A percentile compares a stretch with the other conserved stretches of the same genome.
Conservation (phyloP, 30 jellyfish, hydroid and myxozoan species). For the Sanderia malayensis region DNA sequence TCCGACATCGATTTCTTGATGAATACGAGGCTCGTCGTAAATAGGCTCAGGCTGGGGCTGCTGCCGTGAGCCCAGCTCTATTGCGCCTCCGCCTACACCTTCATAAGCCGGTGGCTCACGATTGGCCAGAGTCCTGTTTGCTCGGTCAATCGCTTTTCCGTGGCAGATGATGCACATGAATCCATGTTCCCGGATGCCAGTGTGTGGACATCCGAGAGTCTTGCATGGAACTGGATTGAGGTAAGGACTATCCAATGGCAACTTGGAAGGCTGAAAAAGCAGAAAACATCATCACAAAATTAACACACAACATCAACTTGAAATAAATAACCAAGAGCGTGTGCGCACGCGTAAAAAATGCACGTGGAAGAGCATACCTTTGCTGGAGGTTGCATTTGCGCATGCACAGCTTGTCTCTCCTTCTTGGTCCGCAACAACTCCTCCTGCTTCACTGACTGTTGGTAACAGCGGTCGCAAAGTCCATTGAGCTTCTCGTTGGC, state of each 20-base stretch:
- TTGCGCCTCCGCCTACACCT: neutral
- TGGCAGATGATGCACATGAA: constrained; percentile 43
- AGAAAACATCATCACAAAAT: no score
- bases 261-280: constrained; percentile 10
- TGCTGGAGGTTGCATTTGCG: neutral
- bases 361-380: constrained; percentile 3
- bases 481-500: constrained; percentile 15
- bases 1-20: neutral
- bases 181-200: constrained; percentile 21
- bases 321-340: no score
- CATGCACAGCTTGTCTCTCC: neutral
- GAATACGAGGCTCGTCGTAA: neutral
- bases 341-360: no score
- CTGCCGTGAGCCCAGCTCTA: neutral
- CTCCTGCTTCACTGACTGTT: constrained; percentile 13
- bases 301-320: no score
- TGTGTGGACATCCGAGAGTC: constrained; percentile 68
- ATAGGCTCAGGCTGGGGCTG: neutral
- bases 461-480: constrained; percentile 35
- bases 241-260: constrained; percentile 37
- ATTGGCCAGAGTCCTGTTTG: neutral
- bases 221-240: constrained; percentile 57
- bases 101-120: neutral
- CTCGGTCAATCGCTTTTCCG: neutral
- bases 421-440: neutral